Evolutionary conservation across 2,113 vertebrate genomes (phyloP).

Genomic region (Steatornis caripensis): DNA sequence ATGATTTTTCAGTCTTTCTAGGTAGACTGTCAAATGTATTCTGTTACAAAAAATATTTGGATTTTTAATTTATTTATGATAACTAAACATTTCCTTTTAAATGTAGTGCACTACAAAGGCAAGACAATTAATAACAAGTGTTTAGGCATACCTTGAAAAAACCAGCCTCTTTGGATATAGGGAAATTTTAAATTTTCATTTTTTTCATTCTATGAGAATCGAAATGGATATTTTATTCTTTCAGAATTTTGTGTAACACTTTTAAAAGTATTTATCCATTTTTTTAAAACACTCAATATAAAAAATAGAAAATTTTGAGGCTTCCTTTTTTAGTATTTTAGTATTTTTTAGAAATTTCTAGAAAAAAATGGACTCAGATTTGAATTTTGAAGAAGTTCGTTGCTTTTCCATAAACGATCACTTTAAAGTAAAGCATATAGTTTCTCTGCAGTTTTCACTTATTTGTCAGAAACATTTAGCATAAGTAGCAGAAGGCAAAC

Average conservation of each 20-base stretch:
- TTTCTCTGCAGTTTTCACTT: neutral
- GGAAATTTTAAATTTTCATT: neutral
- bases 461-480: neutral
- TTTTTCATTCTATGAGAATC: neutral
- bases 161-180: fast-evolving
- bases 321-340: fast-evolving
- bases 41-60: neutral
- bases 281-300: neutral
- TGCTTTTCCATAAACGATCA: neutral
- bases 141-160: neutral
- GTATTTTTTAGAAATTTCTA: neutral
- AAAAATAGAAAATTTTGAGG: neutral
- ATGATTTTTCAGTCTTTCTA: neutral
- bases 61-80: neutral
- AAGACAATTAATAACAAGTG: neutral
- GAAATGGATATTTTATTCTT: neutral
- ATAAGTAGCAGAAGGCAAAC: neutral
- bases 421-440: neutral
- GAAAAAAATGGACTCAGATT: neutral
- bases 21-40: neutral
- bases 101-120: neutral
- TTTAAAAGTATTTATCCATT: neutral
- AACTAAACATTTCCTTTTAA: neutral
- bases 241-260: neutral
- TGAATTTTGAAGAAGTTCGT: neutral